Evolutionary conservation across 2,888 invertebrate species (phyloP).

Genomic region (Leucophora obtusa): DNA sequence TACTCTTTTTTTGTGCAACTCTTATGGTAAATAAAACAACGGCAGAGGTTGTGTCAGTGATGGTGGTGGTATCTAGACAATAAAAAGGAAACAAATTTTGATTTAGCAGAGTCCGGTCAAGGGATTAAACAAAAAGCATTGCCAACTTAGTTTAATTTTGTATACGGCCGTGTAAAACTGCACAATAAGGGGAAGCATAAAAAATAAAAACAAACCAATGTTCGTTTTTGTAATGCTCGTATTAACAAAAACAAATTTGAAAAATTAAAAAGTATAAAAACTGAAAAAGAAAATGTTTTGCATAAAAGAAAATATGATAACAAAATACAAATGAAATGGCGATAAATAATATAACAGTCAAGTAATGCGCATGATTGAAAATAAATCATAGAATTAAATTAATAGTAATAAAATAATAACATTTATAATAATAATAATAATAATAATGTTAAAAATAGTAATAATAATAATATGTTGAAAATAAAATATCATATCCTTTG

Average conservation of each 20-base stretch:
- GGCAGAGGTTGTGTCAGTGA: neutral
- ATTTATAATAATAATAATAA: neutral
- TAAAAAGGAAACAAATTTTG: neutral
- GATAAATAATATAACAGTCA: neutral
- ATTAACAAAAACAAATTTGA: conserved; percentile 15
- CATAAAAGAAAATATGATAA: neutral
- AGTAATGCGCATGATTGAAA: neutral
- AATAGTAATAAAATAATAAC: no score
- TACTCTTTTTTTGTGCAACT: neutral
- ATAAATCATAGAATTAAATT: neutral
- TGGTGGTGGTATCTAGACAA: neutral
- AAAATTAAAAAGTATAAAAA: neutral
- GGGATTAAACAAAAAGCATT: conserved; percentile 9
- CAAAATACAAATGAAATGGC: neutral
- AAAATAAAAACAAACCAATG: neutral
- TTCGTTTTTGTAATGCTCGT: neutral
- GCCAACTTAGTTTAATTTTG: conserved; percentile 49
- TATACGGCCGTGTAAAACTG: conserved; percentile 24
- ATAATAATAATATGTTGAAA: no score
- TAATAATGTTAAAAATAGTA: no score
- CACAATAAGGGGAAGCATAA: neutral
- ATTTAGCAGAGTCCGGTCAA: neutral
- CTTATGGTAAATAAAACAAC: neutral
- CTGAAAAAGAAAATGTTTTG: neutral
- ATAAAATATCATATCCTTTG: neutral